Percentiles rank a stretch among this genome's conserved stretches.
These are phyloP conservation scores for Phyllopteryx taeniolatus DNA, from an alignment of 2,113 vertebrate genomes.

Conservation along the genomic window DNA sequence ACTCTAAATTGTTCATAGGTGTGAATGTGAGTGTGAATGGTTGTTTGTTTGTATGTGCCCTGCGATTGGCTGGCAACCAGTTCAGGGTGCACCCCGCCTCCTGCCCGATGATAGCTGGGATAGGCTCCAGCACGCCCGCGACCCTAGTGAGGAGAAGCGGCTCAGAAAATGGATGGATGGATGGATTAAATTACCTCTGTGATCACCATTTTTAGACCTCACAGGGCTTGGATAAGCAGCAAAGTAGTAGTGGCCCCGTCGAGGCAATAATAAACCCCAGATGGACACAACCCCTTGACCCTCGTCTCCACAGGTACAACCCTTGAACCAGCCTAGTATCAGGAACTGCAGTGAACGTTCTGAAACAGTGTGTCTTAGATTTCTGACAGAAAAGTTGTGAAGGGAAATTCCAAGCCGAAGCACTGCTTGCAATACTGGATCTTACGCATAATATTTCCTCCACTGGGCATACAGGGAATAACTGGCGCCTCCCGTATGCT, in stretches of 20 bases:
- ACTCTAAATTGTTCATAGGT: too few species aligned
- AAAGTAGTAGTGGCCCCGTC: neutral
- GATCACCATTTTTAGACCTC: constrained; percentile 42
- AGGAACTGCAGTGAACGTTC: neutral
- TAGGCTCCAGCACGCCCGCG: too few species aligned
- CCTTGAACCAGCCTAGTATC: constrained; percentile 16
- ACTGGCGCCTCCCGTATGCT: constrained; percentile 26
- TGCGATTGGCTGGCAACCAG: too few species aligned
- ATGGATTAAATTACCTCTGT: constrained; percentile 1
- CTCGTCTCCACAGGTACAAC: constrained; percentile 6
- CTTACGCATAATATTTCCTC: constrained; percentile 30
- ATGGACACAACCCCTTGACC: constrained; percentile 29
- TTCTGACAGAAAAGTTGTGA: constrained; percentile 4
- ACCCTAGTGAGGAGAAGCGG: too few species aligned
- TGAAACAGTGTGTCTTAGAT: constrained; percentile 16
- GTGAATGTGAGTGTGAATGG: too few species aligned
- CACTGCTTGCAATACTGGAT: constrained; percentile 23
- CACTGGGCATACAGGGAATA: constrained; percentile 45
- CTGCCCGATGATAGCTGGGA: too few species aligned
- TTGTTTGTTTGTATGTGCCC: too few species aligned
- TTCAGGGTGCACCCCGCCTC: too few species aligned
- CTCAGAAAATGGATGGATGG: too few species aligned
- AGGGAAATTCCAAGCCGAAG: constrained; percentile 19
- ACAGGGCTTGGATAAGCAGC: constrained; percentile 43
- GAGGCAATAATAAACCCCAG: neutral